phyloP scores from a whole-genome alignment of 2,797 vertebrate genomes.

The Coracias cyanogaster region DNA sequence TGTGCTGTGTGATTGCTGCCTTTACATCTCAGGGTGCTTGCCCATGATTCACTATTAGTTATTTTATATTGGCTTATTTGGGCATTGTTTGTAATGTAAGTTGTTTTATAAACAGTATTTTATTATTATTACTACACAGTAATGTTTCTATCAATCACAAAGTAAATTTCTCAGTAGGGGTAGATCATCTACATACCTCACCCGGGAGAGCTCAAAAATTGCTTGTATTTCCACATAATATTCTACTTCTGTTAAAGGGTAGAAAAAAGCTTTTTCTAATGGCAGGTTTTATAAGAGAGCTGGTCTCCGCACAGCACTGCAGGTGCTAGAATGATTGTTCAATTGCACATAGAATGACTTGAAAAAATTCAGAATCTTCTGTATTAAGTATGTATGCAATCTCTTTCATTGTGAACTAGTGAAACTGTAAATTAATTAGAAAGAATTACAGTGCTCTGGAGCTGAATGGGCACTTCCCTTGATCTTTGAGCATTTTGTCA shows the following conservation, averaged over 20 bases:
- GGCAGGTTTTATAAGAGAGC: not conserved
- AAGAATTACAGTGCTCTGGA: not conserved
- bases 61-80: slow-evolving; percentile 8
- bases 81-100: slow-evolving; percentile 8
- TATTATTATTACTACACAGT: slow-evolving; percentile 1
- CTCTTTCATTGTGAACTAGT: not conserved
- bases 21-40: not conserved
- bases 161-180: not conserved
- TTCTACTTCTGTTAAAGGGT: not conserved
- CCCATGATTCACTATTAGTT: not conserved
- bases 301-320: not conserved
- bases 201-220: not conserved
- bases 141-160: slow-evolving; percentile 23
- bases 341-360: not conserved
- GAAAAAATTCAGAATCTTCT: not conserved
- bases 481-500: slow-evolving; percentile 23
- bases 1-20: not conserved
- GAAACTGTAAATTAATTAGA: slow-evolving; percentile 50
- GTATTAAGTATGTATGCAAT: slow-evolving; percentile 9
- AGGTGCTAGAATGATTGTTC: not conserved
- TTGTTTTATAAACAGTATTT: slow-evolving; percentile 33
- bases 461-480: not conserved
- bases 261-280: not conserved
- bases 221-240: not conserved
- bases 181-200: not conserved